Evolutionary conservation across 2,113 vertebrate species (phyloP).

Genomic region (Sinocyclocheilus rhinocerous): DNA sequence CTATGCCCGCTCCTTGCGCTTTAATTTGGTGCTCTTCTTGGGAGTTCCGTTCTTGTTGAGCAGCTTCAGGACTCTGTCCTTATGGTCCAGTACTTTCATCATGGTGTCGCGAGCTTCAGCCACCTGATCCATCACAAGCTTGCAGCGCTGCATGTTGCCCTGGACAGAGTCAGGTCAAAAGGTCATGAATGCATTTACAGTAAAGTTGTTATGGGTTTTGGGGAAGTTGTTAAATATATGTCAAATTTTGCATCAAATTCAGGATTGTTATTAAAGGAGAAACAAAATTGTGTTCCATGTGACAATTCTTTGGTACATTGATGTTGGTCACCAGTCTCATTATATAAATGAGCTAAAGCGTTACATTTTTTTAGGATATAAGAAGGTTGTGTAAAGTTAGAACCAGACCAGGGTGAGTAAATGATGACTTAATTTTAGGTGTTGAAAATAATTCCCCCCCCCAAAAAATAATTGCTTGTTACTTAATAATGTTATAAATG

Average conservation of each 20-base stretch:
- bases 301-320: no score
- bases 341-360: no score
- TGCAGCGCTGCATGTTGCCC: constrained; percentile 99
- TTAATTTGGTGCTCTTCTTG: constrained; percentile 96
- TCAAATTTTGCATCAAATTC: neutral
- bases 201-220: neutral
- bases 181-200: neutral
- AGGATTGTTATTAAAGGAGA: no score
- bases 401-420: no score
- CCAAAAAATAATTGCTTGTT: no score
- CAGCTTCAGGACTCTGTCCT: constrained; percentile 96
- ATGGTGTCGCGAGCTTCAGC: constrained; percentile 97
- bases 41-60: constrained; percentile 95
- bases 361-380: no score
- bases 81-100: constrained; percentile 98
- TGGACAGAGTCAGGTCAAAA: constrained; percentile 60
- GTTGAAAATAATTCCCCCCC: no score
- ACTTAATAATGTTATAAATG: no score
- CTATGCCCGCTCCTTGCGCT: constrained; percentile 93
- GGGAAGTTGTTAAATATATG: neutral
- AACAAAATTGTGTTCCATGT: no score
- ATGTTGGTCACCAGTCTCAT: no score
- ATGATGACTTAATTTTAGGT: no score
- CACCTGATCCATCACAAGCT: constrained; percentile 99
- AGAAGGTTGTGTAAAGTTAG: no score